Evolutionary conservation across 2,113 vertebrate species (phyloP), one percentile per base, ranked within the genome.

Genomic region (Gambusia affinis): DNA sequence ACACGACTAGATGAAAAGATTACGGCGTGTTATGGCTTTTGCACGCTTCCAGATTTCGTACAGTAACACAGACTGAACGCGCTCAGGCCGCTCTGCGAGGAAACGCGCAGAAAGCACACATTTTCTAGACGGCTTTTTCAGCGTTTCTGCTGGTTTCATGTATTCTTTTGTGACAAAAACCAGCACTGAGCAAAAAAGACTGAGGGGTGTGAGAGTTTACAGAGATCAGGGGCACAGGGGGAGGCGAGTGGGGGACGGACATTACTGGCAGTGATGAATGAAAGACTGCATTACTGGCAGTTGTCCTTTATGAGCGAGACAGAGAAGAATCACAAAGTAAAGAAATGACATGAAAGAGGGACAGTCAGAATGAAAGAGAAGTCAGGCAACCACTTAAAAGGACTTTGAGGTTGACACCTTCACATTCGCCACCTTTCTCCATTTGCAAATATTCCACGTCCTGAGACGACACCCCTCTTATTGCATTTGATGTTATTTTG

Each of bases 341-440:
- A 92, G 78, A 88, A 37, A 51, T 66, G 60, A 93, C 88, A 92
- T 95, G 85, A 94, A 93, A 95, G 93, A 89, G 79, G 92, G 91
- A 92, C 80, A 95, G 90, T 95, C 94, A 95, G 81, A 95, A 75
- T 70, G 92, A 94, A 87, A 95, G 87, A 94, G 85, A 90, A 90
- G 92, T 72, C 84, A 90, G 85, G 75, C 82, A 91, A 95, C 94
- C 94, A 95, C 94, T 94, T 95, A 67, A 95, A 94, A 95, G 87
- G 78, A 60, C 68, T 87, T 88, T 95, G 94, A 95, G 94, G 94
- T 95, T 95, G 87, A 94, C 93, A 94, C 93, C 89, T 92, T 92
- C 73, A 61, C 42, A 63, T 91, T 91, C 87, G 85, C 89, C 78
- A 76, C 87, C 83, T 84, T 84, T 83, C 87, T 81, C 91, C 89